Percentiles rank a stretch among this genome's conserved stretches.
phyloP scores from a whole-genome alignment of 2,888 invertebrate species.

The Cantharis rustica region DNA sequence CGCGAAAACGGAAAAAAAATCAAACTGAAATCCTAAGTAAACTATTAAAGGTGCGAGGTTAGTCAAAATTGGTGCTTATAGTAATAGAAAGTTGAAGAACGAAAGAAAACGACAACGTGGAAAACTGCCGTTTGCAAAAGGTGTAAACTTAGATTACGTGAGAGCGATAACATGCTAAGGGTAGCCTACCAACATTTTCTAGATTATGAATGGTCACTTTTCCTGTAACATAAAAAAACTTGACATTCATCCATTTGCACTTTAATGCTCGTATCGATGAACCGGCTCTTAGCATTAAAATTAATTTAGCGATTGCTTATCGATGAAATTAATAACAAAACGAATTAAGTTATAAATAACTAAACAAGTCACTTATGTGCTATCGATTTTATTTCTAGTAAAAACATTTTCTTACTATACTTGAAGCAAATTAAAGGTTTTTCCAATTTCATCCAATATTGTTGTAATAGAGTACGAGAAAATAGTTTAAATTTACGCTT shows the following conservation, averaged over 20 bases:
- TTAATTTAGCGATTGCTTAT: background rate
- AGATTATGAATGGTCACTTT: background rate
- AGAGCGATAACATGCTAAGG: background rate
- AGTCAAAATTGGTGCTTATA: background rate
- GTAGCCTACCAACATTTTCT: background rate
- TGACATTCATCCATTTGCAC: background rate
- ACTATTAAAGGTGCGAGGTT: background rate
- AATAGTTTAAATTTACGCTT: constrained; percentile 3
- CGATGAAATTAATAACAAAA: background rate
- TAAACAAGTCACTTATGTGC: background rate
- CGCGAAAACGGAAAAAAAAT: background rate
- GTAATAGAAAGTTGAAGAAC: background rate
- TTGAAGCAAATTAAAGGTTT: background rate
- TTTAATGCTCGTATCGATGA: background rate
- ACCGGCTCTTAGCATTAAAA: background rate
- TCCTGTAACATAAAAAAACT: background rate
- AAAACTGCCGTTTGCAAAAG: background rate
- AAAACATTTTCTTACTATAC: background rate
- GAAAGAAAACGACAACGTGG: background rate
- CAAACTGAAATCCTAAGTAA: background rate
- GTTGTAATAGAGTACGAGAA: background rate
- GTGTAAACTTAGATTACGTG: background rate
- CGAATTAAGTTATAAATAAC: background rate
- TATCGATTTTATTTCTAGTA: background rate
- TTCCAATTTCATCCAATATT: background rate